Base-by-base conservation (phyloP, 1,140 invertebrate genomes). In the Halotydeus destructor region DNA sequence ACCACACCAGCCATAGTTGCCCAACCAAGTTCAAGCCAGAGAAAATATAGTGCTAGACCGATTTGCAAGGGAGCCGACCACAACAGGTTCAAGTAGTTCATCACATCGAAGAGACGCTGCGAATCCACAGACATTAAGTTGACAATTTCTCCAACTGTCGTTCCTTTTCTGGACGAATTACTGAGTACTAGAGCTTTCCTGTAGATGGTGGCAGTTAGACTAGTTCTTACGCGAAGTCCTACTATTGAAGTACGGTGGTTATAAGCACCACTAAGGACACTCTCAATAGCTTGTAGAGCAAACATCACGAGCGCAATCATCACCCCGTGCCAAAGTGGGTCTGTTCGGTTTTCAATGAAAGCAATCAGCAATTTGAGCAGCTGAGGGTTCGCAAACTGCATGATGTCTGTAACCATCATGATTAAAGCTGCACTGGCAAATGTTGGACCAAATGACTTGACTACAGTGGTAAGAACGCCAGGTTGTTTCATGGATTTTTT, bases 1-100 rank as follows among this genome's bases (percentile, higher is more conserved):
- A 75, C 76, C 19, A 96, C 61, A 31, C 86, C 86, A 28, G 88
- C 78, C 2, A 96, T 60, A 5, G 89, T 83, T 1, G 85, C 78
- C 0, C 76, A 72, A 1, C 88, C 72, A 4, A 70, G 43, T 19
- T 57, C 52, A 12, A 54, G 43, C 47, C 58, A 68, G 5, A 70
- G 54, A 42, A 67, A 58, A 16, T 55, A 52, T 6, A 65, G 30
- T 9, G 56, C 52, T 3, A 64, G 18, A 14, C 46, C 33, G 11
- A 64, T 58, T 44, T 62, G 57, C 2, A 64, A 26, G 2, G 60
- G 55, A 12, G 53, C 49, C 8, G 54, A 54, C 59, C 59, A 63
- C 9, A 56, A 24, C 16, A 52, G 32, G 41, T 52, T 53, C 1
- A 57, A 30, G 14, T 49, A 44, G 6, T 24, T 21, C 19, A 46